A percentile compares a stretch with the other conserved stretches of the same genome.
These are phyloP conservation scores for Nerophis ophidion DNA, from an alignment of 2,113 vertebrate species.

Conservation along the genomic window DNA sequence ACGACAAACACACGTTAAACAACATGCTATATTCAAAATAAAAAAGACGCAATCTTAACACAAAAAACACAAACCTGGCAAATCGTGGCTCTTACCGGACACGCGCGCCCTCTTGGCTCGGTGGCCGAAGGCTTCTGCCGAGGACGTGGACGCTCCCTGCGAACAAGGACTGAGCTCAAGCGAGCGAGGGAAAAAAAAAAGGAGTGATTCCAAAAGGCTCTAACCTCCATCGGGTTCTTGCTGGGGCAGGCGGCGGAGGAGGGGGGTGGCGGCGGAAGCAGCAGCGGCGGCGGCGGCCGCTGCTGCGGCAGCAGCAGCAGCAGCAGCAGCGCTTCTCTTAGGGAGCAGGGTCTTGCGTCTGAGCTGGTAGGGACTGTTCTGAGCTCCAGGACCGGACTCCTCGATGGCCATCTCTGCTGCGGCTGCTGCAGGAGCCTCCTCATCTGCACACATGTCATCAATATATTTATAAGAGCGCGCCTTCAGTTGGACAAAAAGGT, in stretches of 20 bases:
- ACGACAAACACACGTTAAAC: neutral
- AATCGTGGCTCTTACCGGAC: constrained; percentile 95
- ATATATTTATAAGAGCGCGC: neutral
- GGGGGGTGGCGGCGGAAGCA: constrained; percentile 19
- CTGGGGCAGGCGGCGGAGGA: constrained; percentile 77
- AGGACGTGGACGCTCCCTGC: constrained; percentile 95
- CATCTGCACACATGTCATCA: constrained; percentile 72
- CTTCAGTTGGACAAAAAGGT: neutral
- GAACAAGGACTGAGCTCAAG: neutral
- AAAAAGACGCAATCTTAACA: constrained; percentile 5
- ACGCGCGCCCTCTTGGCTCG: constrained; percentile 96
- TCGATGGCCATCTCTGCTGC: constrained; percentile 97
- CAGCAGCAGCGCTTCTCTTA: constrained; percentile 89
- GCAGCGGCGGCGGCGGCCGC: constrained; percentile 65
- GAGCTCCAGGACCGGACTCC: constrained; percentile 98
- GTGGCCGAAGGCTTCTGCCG: constrained; percentile 96
- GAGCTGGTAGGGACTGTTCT: constrained; percentile 99
- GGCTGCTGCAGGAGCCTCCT: constrained; percentile 89
- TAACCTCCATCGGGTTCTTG: constrained; percentile 96
- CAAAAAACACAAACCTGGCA: constrained; percentile 78
- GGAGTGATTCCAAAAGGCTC: constrained; percentile 2
- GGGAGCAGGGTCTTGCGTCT: constrained; percentile 97
- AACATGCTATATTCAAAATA: neutral
- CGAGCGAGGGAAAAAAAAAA: neutral
- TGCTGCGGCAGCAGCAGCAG: constrained; percentile 78